Percentiles rank a stretch among this genome's conserved stretches.
phyloP scores from a whole-genome alignment of 2,888 invertebrate species.

The Thera britannica region DNA sequence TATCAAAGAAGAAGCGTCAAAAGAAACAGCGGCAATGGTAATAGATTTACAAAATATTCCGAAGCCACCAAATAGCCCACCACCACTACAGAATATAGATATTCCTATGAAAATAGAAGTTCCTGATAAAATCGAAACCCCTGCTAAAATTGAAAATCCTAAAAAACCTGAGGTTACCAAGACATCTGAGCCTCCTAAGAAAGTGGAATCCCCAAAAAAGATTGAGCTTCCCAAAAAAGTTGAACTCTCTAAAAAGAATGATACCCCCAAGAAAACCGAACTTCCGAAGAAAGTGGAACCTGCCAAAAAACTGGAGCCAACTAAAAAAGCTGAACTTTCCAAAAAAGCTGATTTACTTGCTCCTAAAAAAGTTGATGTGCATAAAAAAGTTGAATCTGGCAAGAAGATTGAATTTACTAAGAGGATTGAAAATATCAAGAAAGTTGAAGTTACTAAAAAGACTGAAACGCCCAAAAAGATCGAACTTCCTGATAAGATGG shows the following conservation, averaged over 20 bases:
- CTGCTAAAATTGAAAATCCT: conserved; percentile 9
- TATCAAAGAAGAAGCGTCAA: conserved; percentile 49
- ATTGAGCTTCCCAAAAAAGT: conserved; percentile 36
- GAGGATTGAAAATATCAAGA: conserved; percentile 45
- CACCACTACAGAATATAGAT: conserved; percentile 45
- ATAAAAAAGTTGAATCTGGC: conserved; percentile 11
- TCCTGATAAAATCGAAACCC: conserved; percentile 29
- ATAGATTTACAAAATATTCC: conserved; percentile 51
- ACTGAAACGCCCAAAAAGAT: conserved; percentile 38
- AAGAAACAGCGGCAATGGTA: conserved; percentile 34
- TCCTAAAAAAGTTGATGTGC: conserved; percentile 48
- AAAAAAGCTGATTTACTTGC: conserved; percentile 44
- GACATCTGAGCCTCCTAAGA: conserved; percentile 17
- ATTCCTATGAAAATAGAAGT: conserved; percentile 30
- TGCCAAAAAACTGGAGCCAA: conserved; percentile 12
- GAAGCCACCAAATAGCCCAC: conserved; percentile 65
- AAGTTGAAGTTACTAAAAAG: conserved; percentile 47
- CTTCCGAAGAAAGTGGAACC: conserved; percentile 29
- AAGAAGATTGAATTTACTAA: conserved; percentile 47
- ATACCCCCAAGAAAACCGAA: conserved; percentile 50
- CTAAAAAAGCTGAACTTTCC: conserved; percentile 45
- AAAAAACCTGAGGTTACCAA: conserved; percentile 22
- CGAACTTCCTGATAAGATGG: conserved; percentile 33
- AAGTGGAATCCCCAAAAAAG: conserved; percentile 21
- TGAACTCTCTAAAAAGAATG: conserved; percentile 45